Conservation (phyloP, 1,140 invertebrate genomes). For the Acromyrmex echinatior region DNA sequence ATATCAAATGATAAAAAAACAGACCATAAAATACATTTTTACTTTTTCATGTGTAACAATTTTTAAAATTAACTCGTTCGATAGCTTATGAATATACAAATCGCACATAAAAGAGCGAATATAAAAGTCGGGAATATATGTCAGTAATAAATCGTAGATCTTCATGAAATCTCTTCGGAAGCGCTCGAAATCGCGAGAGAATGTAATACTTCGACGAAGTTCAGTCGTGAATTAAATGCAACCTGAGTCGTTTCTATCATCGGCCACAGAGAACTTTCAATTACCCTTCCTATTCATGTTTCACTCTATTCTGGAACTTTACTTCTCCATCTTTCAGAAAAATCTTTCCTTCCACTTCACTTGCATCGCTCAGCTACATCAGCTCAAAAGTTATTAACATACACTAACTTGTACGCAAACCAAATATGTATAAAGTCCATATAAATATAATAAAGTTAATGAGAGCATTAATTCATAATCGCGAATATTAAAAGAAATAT, state of each 20-base stretch:
- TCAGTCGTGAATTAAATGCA: slow-evolving; percentile 43
- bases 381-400: slow-evolving; percentile 62
- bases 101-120: background rate
- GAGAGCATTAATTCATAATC: background rate
- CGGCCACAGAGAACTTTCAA: slow-evolving; percentile 68
- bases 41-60: background rate
- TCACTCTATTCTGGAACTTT: slow-evolving; percentile 23
- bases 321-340: slow-evolving; percentile 45
- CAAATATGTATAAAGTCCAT: background rate
- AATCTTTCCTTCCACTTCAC: slow-evolving; percentile 17
- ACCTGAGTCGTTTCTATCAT: slow-evolving; percentile 40
- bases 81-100: background rate
- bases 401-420: background rate
- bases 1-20: background rate
- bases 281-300: slow-evolving; percentile 59
- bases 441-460: background rate
- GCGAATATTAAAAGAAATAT: background rate
- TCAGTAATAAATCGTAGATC: slow-evolving; percentile 4
- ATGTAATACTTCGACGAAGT: slow-evolving; percentile 38
- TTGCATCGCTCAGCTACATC: slow-evolving; percentile 32
- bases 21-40: background rate
- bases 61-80: background rate
- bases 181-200: slow-evolving; percentile 2
- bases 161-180: background rate
- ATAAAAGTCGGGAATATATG: background rate